Conservation (phyloP, 1,140 invertebrate genomes). For the Drosophila setifemur region DNA sequence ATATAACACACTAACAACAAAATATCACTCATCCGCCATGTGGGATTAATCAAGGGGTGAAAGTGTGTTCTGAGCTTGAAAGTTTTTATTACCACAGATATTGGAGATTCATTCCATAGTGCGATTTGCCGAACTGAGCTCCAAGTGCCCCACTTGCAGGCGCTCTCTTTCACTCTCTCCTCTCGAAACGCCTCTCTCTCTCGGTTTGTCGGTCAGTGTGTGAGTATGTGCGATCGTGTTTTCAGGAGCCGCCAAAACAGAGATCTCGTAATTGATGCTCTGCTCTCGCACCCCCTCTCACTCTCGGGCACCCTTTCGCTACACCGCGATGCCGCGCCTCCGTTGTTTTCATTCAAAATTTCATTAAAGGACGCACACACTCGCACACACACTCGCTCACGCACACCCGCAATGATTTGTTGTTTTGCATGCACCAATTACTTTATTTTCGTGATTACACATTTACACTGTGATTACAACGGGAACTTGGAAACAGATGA, state of each 20-base stretch:
- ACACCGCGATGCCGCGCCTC: constrained; percentile 28
- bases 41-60: neutral
- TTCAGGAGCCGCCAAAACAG: constrained; percentile 53
- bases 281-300: constrained; percentile 6
- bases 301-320: neutral
- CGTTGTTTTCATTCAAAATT: constrained; percentile 64
- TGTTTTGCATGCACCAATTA: constrained; percentile 75
- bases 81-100: neutral
- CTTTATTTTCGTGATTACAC: constrained; percentile 62
- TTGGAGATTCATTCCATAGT: neutral
- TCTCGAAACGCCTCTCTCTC: too few relatives aligned
- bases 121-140: neutral
- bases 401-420: constrained; percentile 1
- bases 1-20: too few relatives aligned
- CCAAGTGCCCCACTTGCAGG: constrained; percentile 50
- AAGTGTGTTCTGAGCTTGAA: too few relatives aligned
- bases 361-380: constrained; percentile 67
- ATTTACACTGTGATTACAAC: constrained; percentile 62
- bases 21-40: neutral
- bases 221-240: neutral
- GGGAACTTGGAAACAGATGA: constrained; percentile 77
- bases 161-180: constrained; percentile 4
- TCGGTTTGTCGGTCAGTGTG: constrained; percentile 8
- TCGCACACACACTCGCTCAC: constrained; percentile 2
- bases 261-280: constrained; percentile 60